Conservation (phyloP, 1,140 invertebrate genomes). For the Sitodiplosis mosellana region DNA sequence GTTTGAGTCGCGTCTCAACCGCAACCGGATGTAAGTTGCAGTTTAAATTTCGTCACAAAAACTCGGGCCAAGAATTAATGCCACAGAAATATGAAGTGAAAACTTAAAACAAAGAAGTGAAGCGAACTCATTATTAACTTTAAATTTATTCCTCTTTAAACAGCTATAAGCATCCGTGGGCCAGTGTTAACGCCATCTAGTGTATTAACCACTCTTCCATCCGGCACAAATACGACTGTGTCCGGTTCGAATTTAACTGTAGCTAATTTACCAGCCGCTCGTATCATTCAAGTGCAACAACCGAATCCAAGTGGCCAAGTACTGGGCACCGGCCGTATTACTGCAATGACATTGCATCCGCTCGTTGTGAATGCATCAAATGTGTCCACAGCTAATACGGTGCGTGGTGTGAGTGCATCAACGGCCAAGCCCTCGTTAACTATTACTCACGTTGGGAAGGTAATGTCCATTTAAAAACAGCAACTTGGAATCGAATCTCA, state of each 20-base stretch:
- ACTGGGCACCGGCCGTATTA: constrained; percentile 15
- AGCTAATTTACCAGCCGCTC: constrained; percentile 9
- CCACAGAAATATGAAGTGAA: too few species aligned
- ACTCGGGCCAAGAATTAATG: too few species aligned
- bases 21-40: constrained; percentile 13
- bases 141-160: too few species aligned
- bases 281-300: constrained; percentile 24
- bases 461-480: background rate
- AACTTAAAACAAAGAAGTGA: too few species aligned
- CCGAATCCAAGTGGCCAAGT: constrained; percentile 15
- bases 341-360: constrained; percentile 17
- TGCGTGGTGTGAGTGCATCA: constrained; percentile 9
- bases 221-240: background rate
- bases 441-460: constrained; percentile 18
- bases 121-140: too few species aligned
- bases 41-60: too few species aligned
- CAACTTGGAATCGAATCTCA: too few species aligned
- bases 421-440: constrained; percentile 22
- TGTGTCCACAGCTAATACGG: constrained; percentile 18
- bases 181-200: constrained; percentile 15
- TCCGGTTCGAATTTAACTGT: constrained; percentile 14
- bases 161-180: constrained; percentile 20
- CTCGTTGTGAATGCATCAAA: constrained; percentile 16
- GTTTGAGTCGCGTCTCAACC: constrained; percentile 8
- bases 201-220: constrained; percentile 12